phyloP scores from a whole-genome alignment of 2,888 invertebrate genomes.

The Drosophila sordidapex region DNA sequence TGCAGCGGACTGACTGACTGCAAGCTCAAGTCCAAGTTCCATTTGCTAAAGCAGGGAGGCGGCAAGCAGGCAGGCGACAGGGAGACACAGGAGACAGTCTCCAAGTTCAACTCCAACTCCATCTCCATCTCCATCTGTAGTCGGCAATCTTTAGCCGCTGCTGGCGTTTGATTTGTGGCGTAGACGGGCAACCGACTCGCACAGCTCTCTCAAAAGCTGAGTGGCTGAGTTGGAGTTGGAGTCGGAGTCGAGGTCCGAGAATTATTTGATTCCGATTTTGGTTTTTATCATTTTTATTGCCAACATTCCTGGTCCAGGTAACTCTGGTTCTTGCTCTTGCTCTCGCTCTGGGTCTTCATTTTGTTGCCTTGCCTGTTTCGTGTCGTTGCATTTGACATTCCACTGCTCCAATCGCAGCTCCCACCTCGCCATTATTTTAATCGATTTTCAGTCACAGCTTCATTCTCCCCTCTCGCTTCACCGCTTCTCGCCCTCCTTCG shows the following conservation, averaged over 20 bases:
- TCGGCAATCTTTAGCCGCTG: conserved; percentile 48
- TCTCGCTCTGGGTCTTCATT: conserved; percentile 11
- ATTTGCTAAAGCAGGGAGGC: conserved; percentile 37
- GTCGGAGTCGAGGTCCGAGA: conserved; percentile 37
- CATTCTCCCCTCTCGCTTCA: background rate
- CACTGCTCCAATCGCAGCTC: conserved; percentile 56
- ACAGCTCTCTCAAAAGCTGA: conserved; percentile 1
- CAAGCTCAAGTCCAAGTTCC: conserved; percentile 46
- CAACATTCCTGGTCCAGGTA: conserved; percentile 35
- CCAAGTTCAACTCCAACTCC: conserved; percentile 6
- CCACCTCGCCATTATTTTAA: conserved; percentile 65
- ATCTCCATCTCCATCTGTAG: conserved; percentile 30
- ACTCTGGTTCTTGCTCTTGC: background rate
- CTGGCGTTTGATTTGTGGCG: conserved; percentile 76
- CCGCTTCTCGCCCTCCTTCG: background rate
- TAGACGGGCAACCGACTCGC: conserved; percentile 60
- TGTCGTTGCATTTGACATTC: conserved; percentile 72
- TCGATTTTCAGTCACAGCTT: conserved; percentile 68
- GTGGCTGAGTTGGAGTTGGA: conserved; percentile 14
- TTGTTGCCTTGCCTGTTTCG: conserved; percentile 34
- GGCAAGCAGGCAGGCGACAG: background rate
- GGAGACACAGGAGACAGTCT: conserved; percentile 37
- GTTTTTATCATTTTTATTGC: conserved; percentile 73
- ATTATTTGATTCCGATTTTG: conserved; percentile 61
- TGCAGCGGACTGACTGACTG: conserved; percentile 63